These are phyloP conservation scores for Serinus canaria DNA, from an alignment of 2,113 vertebrate species.

Conservation along the genomic window DNA sequence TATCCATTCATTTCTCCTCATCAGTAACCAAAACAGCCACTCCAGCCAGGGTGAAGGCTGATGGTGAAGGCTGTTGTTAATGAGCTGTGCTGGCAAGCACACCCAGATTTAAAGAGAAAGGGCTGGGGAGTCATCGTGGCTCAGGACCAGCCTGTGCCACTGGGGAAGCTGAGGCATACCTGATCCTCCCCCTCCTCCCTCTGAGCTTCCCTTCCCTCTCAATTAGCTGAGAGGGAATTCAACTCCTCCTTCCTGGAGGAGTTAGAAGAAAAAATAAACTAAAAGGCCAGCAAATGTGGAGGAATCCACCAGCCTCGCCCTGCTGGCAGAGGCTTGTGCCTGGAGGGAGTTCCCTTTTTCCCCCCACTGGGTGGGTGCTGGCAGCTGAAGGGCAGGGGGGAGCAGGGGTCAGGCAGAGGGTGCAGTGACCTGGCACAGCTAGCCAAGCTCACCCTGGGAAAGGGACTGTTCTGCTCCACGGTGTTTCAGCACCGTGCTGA, in stretches of 20 bases:
- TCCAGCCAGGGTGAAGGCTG: background rate
- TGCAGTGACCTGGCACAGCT: background rate
- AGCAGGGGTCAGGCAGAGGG: background rate
- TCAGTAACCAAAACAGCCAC: background rate
- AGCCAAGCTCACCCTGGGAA: background rate
- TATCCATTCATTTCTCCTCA: background rate
- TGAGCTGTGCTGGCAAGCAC: background rate
- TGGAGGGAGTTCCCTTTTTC: background rate
- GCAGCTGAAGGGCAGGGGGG: background rate
- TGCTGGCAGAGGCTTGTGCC: accelerated
- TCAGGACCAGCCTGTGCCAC: background rate
- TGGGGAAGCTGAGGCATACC: background rate
- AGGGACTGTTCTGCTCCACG: background rate
- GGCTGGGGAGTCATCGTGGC: background rate
- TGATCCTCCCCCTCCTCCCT: background rate
- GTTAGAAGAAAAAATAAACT: background rate
- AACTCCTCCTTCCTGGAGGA: background rate
- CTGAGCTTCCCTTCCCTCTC: background rate
- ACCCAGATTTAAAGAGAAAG: background rate
- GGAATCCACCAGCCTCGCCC: background rate
- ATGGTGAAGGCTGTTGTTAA: background rate
- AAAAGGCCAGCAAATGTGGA: background rate
- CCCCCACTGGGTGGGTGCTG: accelerated
- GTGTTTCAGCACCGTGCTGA: background rate
- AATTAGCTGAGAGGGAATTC: background rate